phyloP scores from a whole-genome alignment of 2,888 invertebrate genomes.

The Sinohyriopsis cumingii region DNA sequence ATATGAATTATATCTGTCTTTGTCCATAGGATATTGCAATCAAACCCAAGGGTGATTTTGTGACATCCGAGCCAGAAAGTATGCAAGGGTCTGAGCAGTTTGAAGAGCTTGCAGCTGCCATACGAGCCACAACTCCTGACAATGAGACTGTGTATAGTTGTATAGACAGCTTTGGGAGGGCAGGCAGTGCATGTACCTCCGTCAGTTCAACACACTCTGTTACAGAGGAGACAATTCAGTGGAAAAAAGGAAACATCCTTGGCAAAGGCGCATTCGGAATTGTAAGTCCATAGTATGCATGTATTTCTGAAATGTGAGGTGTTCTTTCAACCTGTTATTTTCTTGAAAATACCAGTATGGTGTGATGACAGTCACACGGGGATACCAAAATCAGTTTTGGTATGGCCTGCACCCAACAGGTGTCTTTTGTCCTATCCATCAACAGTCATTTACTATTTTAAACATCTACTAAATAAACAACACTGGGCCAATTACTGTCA shows the following conservation, averaged over 20 bases:
- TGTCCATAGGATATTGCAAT: no score
- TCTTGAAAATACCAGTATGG: no score
- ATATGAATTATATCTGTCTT: no score
- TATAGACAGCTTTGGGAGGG: slow-evolving; percentile 30
- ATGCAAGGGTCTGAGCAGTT: slow-evolving; percentile 1
- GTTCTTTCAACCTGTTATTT: background rate
- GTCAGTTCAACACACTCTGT: slow-evolving; percentile 43
- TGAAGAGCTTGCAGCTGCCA: slow-evolving; percentile 30
- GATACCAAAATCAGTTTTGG: background rate
- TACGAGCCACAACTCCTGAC: slow-evolving; percentile 24
- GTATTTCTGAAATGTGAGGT: slow-evolving; percentile 42
- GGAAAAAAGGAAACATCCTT: slow-evolving; percentile 71
- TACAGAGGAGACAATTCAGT: slow-evolving; percentile 65
- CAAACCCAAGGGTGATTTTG: no score
- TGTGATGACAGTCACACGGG: no score
- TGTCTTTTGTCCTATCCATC: no score
- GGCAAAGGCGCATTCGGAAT: slow-evolving; percentile 72
- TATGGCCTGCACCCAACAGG: no score
- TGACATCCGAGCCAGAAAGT: no score
- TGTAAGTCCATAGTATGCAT: slow-evolving; percentile 43
- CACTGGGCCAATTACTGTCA: no score
- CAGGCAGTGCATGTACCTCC: slow-evolving; percentile 59
- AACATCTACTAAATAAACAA: no score
- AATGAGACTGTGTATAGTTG: slow-evolving; percentile 12
- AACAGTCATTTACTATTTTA: no score